phyloP scores from a whole-genome alignment of 37 sponge, comb jelly and placozoan species.

The Petrosia ficiformis region DNA sequence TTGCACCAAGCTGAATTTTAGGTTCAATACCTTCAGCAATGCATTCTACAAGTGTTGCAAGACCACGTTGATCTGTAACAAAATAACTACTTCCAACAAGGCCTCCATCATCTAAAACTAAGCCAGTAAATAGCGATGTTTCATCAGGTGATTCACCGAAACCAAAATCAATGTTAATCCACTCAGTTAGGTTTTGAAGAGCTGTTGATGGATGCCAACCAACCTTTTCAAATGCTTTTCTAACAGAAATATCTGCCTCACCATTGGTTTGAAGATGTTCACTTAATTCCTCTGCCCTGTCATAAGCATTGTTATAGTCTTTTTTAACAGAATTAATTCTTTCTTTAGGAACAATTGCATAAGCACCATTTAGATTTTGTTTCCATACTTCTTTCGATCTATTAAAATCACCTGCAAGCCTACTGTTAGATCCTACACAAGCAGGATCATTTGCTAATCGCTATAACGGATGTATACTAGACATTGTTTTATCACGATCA shows the following conservation, averaged over 20 bases:
- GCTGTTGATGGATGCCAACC: slow-evolving; percentile 10
- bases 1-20: slow-evolving; percentile 23
- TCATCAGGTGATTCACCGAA: slow-evolving; percentile 11
- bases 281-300: not conserved
- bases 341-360: not conserved
- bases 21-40: slow-evolving; percentile 17
- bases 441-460: slow-evolving; percentile 3
- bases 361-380: not conserved
- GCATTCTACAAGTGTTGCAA: not conserved
- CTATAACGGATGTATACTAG: not conserved
- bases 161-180: slow-evolving; percentile 19
- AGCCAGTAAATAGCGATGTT: slow-evolving; percentile 15
- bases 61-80: slow-evolving; percentile 30
- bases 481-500: not conserved
- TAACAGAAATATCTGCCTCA: slow-evolving; percentile 3
- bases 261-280: not conserved
- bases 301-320: not conserved
- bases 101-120: too few species aligned
- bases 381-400: slow-evolving; percentile 10
- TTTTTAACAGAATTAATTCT: not conserved
- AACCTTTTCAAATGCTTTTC: not conserved
- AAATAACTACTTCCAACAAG: slow-evolving; percentile 23
- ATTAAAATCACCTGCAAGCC: not conserved
- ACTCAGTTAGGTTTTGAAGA: slow-evolving; percentile 8
- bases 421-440: not conserved